These are phyloP conservation scores for Diarsia rubi DNA, from an alignment of 2,888 invertebrate genomes.

Conservation along the genomic window DNA sequence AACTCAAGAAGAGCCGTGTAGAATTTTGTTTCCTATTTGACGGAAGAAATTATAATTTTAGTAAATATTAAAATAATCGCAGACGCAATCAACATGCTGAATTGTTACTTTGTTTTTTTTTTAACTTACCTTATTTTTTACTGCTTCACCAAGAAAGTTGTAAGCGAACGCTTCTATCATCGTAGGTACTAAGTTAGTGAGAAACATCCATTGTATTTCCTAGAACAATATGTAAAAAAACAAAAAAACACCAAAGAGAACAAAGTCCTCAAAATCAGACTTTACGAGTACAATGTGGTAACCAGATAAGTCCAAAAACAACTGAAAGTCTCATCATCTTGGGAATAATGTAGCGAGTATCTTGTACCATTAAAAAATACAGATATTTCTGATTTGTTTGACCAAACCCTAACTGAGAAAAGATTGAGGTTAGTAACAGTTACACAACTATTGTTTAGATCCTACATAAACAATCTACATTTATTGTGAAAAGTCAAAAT, in stretches of 20 bases:
- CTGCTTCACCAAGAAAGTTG: slow-evolving; percentile 82
- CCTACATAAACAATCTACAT: background rate
- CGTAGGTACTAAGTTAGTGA: slow-evolving; percentile 75
- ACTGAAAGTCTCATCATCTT: background rate
- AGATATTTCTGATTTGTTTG: background rate
- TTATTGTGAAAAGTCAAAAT: background rate
- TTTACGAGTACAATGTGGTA: background rate
- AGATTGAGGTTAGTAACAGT: background rate
- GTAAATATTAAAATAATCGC: no score
- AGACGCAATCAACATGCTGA: no score
- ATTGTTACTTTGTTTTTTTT: no score
- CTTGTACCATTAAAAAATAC: no score
- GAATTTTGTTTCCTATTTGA: slow-evolving; percentile 70
- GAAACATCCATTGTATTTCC: slow-evolving; percentile 78
- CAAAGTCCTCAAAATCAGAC: background rate
- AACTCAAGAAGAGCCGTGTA: slow-evolving; percentile 75
- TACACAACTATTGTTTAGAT: background rate
- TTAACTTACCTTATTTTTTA: slow-evolving; percentile 80
- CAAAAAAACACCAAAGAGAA: background rate
- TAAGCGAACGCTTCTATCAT: slow-evolving; percentile 77
- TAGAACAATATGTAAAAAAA: slow-evolving; percentile 56
- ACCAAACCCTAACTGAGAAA: background rate
- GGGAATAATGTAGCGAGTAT: no score
- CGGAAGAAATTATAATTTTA: background rate
- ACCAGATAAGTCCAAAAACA: background rate